Evolutionary conservation across 2,797 vertebrate species (phyloP), one percentile per base, ranked within the genome.

Genomic region (Carapus acus): DNA sequence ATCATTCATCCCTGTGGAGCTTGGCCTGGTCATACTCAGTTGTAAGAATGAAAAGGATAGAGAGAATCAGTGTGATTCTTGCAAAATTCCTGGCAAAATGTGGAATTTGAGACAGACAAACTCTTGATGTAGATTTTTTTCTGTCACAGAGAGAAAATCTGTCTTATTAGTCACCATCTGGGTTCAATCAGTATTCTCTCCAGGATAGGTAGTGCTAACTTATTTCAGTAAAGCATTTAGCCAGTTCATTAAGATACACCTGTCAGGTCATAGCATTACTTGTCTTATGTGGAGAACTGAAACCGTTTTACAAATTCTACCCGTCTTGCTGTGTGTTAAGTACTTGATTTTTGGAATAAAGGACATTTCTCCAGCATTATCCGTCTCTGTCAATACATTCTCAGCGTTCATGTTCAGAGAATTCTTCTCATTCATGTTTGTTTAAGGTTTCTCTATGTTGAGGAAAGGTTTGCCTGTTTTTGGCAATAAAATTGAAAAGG

Each of bases 1-100:
- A 77, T 73, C 68, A 75, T 80, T 80, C 76, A 83, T 78, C 76
- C 79, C 76, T 7, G 80, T 67, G 71, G 19, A 43, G 77, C 74
- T 78, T 74, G 74, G 57, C 62, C 81, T 81, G 76, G 80, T 83
- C 79, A 79, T 79, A 76, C 75, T 72, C 80, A 81, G 82, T 82
- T 71, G 74, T 74, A 78, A 75, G 56, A 45, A 31, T 54, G 62
- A 76, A 72, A 74, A 18, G 16, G 13, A 41, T 21, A 13, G 20
- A 21, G 20, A 81, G 65, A 79, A 76, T 59, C 31, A 67, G 62
- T 69, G 71, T 69, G 69, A 51, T 73, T 33, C 12, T 74, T 40
- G 57, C 52, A 74, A 69, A 78, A 77, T 74, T 13, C 12, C 31
- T 33, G 9, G 14, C 34, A 36, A 36, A 15, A 40, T 3, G 9